A percentile compares a stretch with the other conserved stretches of the same genome.
Evolutionary conservation across 2,888 invertebrate species (phyloP).

Genomic region (Eledona agricola): DNA sequence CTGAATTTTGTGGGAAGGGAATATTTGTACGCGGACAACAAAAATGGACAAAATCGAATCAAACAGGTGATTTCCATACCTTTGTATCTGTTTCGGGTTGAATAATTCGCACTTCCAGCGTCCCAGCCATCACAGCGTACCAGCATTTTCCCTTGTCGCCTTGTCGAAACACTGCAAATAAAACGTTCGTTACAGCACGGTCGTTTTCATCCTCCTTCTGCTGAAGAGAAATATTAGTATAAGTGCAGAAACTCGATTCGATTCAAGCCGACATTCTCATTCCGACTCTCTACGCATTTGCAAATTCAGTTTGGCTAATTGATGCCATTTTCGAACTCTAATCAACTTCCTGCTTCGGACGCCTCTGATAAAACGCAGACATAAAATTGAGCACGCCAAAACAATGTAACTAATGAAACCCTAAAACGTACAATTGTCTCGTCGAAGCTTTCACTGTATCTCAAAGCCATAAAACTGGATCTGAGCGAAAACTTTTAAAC

Average conservation of each 20-base stretch:
- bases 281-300: too few species aligned
- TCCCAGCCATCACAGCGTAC: conserved; percentile 79
- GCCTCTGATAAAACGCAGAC: conserved; percentile 1
- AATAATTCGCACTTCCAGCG: conserved; percentile 72
- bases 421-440: background rate
- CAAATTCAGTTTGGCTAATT: too few species aligned
- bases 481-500: background rate
- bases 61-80: conserved; percentile 61
- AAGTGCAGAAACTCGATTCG: too few species aligned
- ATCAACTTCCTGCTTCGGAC: too few species aligned
- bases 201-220: too few species aligned
- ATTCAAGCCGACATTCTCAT: too few species aligned
- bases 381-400: conserved; percentile 2
- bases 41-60: background rate
- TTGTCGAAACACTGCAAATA: conserved; percentile 75
- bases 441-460: conserved; percentile 5
- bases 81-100: conserved; percentile 67
- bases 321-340: too few species aligned
- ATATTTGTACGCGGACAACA: too few species aligned
- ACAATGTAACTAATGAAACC: conserved; percentile 16
- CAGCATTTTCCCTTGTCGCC: conserved; percentile 82
- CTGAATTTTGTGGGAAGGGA: too few species aligned
- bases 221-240: too few species aligned
- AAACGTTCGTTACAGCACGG: conserved; percentile 24
- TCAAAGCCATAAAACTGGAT: conserved; percentile 5